Evolutionary conservation across 2,113 vertebrate species (phyloP).

Genomic region (Cygnus buccinator): DNA sequence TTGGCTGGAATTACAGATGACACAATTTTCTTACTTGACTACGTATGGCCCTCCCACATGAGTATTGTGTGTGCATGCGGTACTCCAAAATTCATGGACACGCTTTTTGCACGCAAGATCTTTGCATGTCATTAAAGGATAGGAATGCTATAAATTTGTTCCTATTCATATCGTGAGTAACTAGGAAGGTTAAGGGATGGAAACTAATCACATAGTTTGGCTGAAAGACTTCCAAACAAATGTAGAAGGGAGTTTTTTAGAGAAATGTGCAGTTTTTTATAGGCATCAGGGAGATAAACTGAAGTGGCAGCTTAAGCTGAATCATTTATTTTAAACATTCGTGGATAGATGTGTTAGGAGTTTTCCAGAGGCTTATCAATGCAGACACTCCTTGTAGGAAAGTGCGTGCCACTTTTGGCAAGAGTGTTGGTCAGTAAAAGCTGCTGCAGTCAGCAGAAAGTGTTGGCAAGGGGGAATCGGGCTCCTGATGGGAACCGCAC

Average conservation of each 20-base stretch:
- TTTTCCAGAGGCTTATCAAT: constrained; percentile 11
- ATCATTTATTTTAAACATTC: not conserved
- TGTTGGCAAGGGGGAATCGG: not conserved
- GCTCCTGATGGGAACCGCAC: not conserved
- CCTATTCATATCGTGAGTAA: not conserved
- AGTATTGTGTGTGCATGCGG: not conserved
- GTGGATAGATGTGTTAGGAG: not conserved
- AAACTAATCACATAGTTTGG: constrained; percentile 14
- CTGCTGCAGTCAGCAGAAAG: not conserved
- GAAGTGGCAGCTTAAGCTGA: constrained; percentile 18
- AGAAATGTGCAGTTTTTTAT: constrained; percentile 36
- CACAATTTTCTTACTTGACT: constrained; percentile 32
- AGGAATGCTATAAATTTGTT: constrained; percentile 32
- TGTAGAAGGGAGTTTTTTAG: constrained; percentile 15
- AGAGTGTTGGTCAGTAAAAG: not conserved
- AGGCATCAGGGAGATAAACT: constrained; percentile 17
- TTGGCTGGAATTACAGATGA: constrained; percentile 39
- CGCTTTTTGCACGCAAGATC: not conserved
- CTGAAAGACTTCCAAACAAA: constrained; percentile 30
- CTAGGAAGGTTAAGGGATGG: constrained; percentile 22
- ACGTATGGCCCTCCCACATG: not conserved
- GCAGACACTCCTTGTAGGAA: not conserved
- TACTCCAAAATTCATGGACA: not conserved
- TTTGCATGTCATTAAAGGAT: constrained; percentile 27
- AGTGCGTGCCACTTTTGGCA: not conserved